Percentiles rank a stretch among this genome's conserved stretches.
Evolutionary conservation across 1,140 invertebrate genomes (phyloP).

Genomic region (Plodia interpunctella): DNA sequence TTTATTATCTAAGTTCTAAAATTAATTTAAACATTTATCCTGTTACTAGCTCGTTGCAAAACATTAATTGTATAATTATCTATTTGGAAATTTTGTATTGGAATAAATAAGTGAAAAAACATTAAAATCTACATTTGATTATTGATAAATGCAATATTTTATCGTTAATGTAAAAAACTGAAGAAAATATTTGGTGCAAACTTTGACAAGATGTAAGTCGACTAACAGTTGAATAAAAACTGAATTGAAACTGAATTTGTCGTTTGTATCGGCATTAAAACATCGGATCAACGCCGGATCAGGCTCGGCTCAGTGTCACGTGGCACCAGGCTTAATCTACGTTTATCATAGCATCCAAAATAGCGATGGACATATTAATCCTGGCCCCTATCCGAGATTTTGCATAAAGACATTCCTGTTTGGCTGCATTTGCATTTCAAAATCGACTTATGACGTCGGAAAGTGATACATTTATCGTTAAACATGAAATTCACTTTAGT

Average conservation of each 20-base stretch:
- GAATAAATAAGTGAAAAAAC: no score
- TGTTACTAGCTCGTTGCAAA: no score
- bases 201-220: background rate
- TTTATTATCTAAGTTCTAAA: no score
- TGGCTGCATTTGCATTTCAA: background rate
- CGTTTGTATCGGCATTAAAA: slow-evolving; percentile 15
- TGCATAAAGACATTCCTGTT: slow-evolving; percentile 11
- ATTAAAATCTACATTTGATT: no score
- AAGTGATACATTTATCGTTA: no score
- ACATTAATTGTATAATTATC: no score
- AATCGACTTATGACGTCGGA: background rate
- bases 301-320: slow-evolving; percentile 25
- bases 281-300: slow-evolving; percentile 10
- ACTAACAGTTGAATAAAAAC: background rate
- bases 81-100: no score
- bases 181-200: no score
- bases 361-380: slow-evolving; percentile 39
- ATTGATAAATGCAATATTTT: no score
- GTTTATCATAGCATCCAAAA: slow-evolving; percentile 37
- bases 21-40: no score
- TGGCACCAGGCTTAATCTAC: slow-evolving; percentile 35
- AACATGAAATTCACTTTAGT: no score
- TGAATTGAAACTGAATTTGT: slow-evolving; percentile 10
- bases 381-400: slow-evolving; percentile 19
- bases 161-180: no score